These are phyloP conservation scores for Myotis myotis DNA, from an alignment of 2,797 vertebrate genomes.

Conservation along the genomic window DNA sequence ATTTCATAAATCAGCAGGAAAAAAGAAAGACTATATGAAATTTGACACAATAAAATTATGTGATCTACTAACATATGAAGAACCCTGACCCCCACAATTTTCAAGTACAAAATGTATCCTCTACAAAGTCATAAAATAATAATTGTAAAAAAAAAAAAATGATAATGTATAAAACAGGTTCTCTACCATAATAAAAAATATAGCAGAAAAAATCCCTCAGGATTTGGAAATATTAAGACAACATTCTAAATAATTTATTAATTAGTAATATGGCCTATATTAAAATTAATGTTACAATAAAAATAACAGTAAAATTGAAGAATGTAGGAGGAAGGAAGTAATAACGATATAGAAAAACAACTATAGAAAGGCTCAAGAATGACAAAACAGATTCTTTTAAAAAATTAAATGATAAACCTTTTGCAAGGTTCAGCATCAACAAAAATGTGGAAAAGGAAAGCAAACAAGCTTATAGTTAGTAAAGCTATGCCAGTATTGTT, in stretches of 20 bases:
- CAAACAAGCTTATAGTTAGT: neutral
- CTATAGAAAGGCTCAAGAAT: neutral
- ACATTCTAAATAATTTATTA: neutral
- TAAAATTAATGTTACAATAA: slow-evolving; percentile 28
- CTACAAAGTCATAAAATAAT: neutral
- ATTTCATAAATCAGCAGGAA: neutral
- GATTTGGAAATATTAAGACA: neutral
- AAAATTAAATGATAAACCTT: neutral
- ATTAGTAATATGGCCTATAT: neutral
- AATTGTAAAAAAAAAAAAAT: neutral
- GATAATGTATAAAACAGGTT: neutral
- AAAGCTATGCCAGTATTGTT: neutral
- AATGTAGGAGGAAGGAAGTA: neutral
- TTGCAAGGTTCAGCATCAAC: neutral
- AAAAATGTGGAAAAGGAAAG: neutral
- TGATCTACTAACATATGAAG: neutral
- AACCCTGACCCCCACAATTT: neutral
- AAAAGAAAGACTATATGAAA: neutral
- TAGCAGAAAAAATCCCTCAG: neutral
- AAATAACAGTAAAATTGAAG: neutral
- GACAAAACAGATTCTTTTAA: neutral
- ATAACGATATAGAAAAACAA: neutral
- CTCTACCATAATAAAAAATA: neutral
- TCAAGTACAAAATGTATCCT: neutral
- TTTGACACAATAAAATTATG: neutral